phyloP scores from a whole-genome alignment of 2,888 invertebrate genomes.

The Caenorhabditis afra region DNA sequence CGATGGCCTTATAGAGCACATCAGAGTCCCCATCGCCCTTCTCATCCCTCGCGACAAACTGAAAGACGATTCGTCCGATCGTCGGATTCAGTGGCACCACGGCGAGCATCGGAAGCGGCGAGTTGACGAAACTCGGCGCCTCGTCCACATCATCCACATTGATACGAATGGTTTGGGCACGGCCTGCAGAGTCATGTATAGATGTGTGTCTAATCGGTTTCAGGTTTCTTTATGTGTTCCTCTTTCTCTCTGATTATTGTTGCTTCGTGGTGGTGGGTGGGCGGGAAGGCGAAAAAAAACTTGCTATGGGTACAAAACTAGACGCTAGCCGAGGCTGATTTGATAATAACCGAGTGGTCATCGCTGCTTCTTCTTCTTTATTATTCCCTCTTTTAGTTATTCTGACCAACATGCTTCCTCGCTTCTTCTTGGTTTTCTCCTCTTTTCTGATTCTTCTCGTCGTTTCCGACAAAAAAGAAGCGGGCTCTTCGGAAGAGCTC shows the following conservation, averaged over 20 bases:
- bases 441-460: constrained; percentile 4
- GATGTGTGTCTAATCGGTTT: background rate
- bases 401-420: constrained; percentile 7
- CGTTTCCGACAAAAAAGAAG: background rate
- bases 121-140: constrained; percentile 96
- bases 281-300: constrained; percentile 16
- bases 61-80: constrained; percentile 74
- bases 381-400: background rate
- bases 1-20: constrained; percentile 75
- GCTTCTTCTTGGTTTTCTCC: background rate
- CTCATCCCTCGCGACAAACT: constrained; percentile 93
- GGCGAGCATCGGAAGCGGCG: constrained; percentile 93
- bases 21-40: constrained; percentile 85
- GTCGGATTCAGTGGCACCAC: constrained; percentile 75
- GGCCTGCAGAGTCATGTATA: constrained; percentile 46
- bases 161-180: constrained; percentile 62
- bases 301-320: constrained; percentile 41
- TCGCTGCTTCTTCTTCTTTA: no score
- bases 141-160: constrained; percentile 85
- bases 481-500: background rate
- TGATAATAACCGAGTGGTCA: constrained; percentile 1
- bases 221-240: background rate
- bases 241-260: background rate
- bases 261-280: no score
- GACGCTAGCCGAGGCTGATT: constrained; percentile 4